phyloP scores from a whole-genome alignment of 2,113 vertebrate species.

The Budorcas taxicolor region DNA sequence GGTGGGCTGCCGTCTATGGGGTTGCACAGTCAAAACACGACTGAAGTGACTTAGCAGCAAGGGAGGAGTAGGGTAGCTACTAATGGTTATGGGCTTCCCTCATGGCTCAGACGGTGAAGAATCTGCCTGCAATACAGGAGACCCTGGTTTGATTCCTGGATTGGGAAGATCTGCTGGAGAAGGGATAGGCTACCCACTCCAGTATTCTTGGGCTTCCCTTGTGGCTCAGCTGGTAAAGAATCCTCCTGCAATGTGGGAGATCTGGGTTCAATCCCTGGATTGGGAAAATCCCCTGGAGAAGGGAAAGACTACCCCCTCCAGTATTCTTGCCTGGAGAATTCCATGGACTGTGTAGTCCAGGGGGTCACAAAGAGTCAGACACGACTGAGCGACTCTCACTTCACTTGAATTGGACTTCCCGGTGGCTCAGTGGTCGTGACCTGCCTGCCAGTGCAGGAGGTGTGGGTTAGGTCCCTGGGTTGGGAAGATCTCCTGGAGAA shows the following conservation, averaged over 20 bases:
- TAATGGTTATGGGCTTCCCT: background rate
- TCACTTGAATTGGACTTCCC: background rate
- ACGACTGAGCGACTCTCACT: background rate
- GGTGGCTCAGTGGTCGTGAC: background rate
- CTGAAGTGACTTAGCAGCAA: no score
- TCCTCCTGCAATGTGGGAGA: background rate
- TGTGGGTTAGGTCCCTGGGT: background rate
- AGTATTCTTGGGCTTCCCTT: background rate
- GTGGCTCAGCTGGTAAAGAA: background rate
- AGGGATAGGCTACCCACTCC: background rate
- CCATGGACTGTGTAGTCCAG: background rate
- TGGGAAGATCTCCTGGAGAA: background rate
- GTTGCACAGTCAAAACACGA: no score
- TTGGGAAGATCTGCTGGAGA: background rate
- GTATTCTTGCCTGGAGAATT: background rate
- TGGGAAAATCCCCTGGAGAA: background rate
- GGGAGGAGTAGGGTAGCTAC: background rate
- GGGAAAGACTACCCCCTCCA: background rate
- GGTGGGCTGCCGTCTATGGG: no score
- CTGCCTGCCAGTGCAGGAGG: background rate
- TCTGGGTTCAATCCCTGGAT: background rate
- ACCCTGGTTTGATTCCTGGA: background rate
- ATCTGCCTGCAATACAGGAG: background rate
- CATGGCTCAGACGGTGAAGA: background rate
- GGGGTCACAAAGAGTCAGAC: background rate